These are phyloP conservation scores for Horisme vitalbata DNA, from an alignment of 2,888 invertebrate genomes.

Conservation along the genomic window DNA sequence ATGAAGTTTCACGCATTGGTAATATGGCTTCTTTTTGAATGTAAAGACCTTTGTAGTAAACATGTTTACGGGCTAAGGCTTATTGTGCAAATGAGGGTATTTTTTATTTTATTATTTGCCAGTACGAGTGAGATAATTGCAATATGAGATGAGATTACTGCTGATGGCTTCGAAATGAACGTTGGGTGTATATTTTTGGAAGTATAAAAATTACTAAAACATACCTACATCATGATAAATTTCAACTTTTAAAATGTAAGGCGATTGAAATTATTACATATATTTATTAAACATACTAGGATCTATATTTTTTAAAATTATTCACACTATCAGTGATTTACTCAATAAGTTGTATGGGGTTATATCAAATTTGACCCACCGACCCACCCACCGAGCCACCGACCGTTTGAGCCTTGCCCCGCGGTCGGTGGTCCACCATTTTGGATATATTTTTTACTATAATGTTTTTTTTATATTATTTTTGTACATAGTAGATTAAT, in stretches of 20 bases:
- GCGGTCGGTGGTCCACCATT: no score
- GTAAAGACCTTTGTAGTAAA: slow-evolving; percentile 36
- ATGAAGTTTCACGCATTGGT: not conserved
- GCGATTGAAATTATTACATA: no score
- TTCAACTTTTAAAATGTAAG: not conserved
- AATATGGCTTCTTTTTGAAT: slow-evolving; percentile 11
- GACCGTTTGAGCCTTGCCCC: no score
- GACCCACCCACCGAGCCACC: no score
- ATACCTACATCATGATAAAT: not conserved
- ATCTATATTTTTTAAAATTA: no score
- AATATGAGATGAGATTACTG: slow-evolving; percentile 18
- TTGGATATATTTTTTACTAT: no score
- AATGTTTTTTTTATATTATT: no score
- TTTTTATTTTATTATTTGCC: slow-evolving; percentile 34
- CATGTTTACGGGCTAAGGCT: slow-evolving; percentile 45
- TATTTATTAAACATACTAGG: no score
- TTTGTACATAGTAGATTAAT: no score
- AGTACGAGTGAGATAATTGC: slow-evolving; percentile 31
- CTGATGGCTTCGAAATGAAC: slow-evolving; percentile 8
- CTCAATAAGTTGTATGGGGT: no score
- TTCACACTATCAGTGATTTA: no score
- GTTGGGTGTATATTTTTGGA: not conserved
- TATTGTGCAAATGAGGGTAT: slow-evolving; percentile 35
- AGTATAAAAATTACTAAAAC: not conserved
- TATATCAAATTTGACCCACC: no score